Conservation (phyloP, 1,140 invertebrate genomes). For the Philotrypesis tridentata region DNA sequence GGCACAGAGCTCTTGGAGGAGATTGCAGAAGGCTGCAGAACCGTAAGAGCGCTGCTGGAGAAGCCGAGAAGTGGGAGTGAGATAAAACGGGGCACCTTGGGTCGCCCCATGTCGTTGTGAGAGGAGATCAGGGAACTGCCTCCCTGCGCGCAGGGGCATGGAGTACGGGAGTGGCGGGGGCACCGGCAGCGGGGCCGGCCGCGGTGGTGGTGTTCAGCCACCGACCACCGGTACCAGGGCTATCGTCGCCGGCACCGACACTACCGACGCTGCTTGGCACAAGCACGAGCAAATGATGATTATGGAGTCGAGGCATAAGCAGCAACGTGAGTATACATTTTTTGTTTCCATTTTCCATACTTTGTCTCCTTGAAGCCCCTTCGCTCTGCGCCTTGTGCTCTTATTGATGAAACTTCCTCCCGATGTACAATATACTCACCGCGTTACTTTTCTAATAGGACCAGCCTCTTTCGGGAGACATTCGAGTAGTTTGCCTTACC, state of each 20-base stretch:
- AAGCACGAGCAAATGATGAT: constrained; percentile 73
- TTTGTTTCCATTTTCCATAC: too few relatives aligned
- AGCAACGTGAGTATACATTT: constrained; percentile 65
- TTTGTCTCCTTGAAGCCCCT: too few relatives aligned
- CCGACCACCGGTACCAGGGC: constrained; percentile 64
- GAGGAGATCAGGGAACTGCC: constrained; percentile 52
- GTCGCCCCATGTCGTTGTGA: constrained; percentile 41
- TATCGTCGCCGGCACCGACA: constrained; percentile 68
- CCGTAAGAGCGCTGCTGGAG: neutral
- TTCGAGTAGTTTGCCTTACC: neutral
- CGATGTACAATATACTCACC: too few relatives aligned
- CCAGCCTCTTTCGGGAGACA: too few relatives aligned
- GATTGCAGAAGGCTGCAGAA: neutral
- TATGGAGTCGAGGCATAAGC: constrained; percentile 72
- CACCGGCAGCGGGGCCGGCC: constrained; percentile 63
- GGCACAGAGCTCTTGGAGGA: neutral
- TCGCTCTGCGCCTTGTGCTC: too few relatives aligned
- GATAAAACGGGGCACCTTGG: constrained; percentile 49
- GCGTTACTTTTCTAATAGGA: too few relatives aligned
- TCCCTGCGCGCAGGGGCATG: constrained; percentile 65
- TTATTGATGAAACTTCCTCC: too few relatives aligned
- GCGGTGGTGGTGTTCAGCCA: constrained; percentile 69
- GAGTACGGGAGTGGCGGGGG: constrained; percentile 69
- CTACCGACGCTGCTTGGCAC: constrained; percentile 72
- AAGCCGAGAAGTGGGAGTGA: neutral